A percentile compares a stretch with the other conserved stretches of the same genome.
phyloP scores from a whole-genome alignment of 2,113 vertebrate species.

The Hylia prasina region DNA sequence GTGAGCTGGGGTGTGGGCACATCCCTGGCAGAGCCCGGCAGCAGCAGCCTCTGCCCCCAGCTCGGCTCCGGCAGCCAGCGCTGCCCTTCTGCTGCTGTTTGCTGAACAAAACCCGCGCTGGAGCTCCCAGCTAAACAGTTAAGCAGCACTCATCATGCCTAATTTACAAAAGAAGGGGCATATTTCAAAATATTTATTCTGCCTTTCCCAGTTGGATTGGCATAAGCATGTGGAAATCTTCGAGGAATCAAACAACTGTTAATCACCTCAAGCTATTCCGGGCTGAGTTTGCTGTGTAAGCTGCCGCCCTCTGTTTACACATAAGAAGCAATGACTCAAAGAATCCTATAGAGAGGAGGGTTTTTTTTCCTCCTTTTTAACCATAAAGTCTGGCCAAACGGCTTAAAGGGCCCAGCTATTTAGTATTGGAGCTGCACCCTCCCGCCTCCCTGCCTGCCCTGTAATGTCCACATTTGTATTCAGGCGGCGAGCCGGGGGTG shows the following conservation, averaged over 20 bases:
- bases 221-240: constrained; percentile 69
- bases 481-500: neutral
- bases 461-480: constrained; percentile 59
- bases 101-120: constrained; percentile 7
- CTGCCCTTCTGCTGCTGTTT: constrained; percentile 30
- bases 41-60: neutral
- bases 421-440: constrained; percentile 57
- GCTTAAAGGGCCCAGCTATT: constrained; percentile 58
- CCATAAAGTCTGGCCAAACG: constrained; percentile 20
- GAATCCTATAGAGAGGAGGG: constrained; percentile 44
- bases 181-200: constrained; percentile 74
- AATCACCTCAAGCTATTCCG: constrained; percentile 68
- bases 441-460: neutral
- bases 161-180: constrained; percentile 68
- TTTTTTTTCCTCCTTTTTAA: neutral
- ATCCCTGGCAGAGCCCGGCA: rapidly evolving
- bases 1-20: rapidly evolving
- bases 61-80: neutral
- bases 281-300: constrained; percentile 67
- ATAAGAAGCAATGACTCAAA: constrained; percentile 59
- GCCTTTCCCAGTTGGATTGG: constrained; percentile 67
- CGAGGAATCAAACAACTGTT: constrained; percentile 66
- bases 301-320: constrained; percentile 66
- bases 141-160: constrained; percentile 49
- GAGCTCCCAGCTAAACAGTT: neutral